Percentiles rank a stretch among this genome's conserved stretches.
Conservation (phyloP, 2,888 invertebrate genomes). For the Chymomyza caudatula region DNA sequence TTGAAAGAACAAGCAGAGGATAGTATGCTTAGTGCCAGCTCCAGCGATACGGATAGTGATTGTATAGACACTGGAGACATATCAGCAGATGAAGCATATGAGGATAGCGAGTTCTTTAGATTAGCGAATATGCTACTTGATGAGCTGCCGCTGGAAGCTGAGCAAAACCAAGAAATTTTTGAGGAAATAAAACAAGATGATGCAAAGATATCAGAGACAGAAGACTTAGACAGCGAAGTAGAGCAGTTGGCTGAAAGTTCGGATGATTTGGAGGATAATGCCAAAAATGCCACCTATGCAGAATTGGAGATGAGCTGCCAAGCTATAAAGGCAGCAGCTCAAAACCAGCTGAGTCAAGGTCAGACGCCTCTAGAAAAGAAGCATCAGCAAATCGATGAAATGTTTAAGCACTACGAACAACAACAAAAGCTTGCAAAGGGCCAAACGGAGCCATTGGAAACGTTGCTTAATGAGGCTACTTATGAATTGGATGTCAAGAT, state of each 20-base stretch:
- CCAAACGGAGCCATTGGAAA: background rate
- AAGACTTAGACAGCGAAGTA: background rate
- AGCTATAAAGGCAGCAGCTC: conserved; percentile 18
- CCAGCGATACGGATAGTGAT: conserved; percentile 39
- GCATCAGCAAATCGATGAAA: conserved; percentile 25
- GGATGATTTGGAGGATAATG: background rate
- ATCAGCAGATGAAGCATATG: too few species aligned
- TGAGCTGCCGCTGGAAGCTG: too few species aligned
- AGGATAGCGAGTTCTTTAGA: too few species aligned
- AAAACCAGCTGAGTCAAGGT: background rate
- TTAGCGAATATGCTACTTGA: too few species aligned
- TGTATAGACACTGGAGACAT: conserved; percentile 7
- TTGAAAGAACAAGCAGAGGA: conserved; percentile 6
- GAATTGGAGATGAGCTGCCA: conserved; percentile 25
- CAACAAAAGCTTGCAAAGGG: conserved; percentile 17
- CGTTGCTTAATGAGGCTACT: background rate
- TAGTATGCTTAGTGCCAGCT: conserved; percentile 35
- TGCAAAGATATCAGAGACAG: too few species aligned
- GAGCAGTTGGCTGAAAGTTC: background rate
- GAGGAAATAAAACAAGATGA: conserved; percentile 10
- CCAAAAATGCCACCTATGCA: background rate
- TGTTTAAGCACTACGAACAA: conserved; percentile 33
- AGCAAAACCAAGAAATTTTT: conserved; percentile 28
- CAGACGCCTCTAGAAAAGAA: conserved; percentile 29
- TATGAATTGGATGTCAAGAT: conserved; percentile 9